Conservation (phyloP, 2,797 vertebrate species). For the Taeniopygia guttata region DNA sequence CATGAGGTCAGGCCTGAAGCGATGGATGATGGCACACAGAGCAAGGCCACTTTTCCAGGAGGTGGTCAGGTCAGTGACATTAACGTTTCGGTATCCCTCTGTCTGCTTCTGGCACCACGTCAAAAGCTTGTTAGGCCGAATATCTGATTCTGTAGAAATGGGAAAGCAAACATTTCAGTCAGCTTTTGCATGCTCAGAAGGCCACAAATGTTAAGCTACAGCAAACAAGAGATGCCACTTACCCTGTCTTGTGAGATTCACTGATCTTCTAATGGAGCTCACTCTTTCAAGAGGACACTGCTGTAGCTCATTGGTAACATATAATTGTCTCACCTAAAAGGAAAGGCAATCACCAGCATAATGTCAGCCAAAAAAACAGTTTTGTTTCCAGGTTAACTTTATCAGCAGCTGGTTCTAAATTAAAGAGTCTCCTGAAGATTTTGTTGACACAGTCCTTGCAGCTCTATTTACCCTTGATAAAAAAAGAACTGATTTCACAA, state of each 20-base stretch:
- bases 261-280: slow-evolving; percentile 85
- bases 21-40: slow-evolving; percentile 93
- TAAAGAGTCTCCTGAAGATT: background rate
- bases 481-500: background rate
- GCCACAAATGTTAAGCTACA: background rate
- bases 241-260: slow-evolving; percentile 87
- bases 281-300: slow-evolving; percentile 83
- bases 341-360: background rate
- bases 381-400: background rate
- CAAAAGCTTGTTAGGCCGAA: slow-evolving; percentile 87
- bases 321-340: slow-evolving; percentile 88
- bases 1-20: slow-evolving; percentile 92
- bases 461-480: background rate
- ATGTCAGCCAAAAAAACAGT: background rate
- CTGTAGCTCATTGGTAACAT: slow-evolving; percentile 85
- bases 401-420: background rate
- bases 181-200: background rate
- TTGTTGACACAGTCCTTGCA: background rate
- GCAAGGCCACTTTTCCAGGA: slow-evolving; percentile 91
- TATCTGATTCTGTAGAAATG: slow-evolving; percentile 85
- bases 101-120: slow-evolving; percentile 97
- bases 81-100: slow-evolving; percentile 86
- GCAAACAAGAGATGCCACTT: background rate
- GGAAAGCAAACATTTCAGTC: background rate
- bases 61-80: slow-evolving; percentile 84